Base-by-base conservation (phyloP, 1,140 invertebrate genomes). In the Drosophila bocqueti region DNA sequence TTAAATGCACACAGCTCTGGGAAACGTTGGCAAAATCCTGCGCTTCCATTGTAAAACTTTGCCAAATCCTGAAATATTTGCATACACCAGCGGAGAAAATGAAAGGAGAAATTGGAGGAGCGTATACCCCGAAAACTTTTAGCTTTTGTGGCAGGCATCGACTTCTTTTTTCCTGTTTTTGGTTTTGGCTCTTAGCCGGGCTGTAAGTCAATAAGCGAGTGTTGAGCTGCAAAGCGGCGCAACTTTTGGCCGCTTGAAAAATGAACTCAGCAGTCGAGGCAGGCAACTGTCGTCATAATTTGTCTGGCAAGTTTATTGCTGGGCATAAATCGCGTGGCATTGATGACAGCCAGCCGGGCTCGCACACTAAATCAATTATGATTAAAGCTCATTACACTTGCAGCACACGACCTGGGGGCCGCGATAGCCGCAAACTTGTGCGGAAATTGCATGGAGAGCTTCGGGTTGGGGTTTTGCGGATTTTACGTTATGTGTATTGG, bases 341-440 rank as follows among this genome's bases (percentile, higher is more conserved):
- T 78, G 84, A 84, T 81, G 84, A 87, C 80, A 83, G 62, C 18
- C 36, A 31, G 24, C 47, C 24, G 45, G 46, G 61, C 38, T 60
- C 65, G 72, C 72, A 73, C 68, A 73, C 82, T 90, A 90, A 90
- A 90, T 90, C 85, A 90, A 90, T 90, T 90, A 90, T 90, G 85
- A 85, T 90, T 90, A 90, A 90, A 90, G 85, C 85, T 90, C 85
- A 90, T 90, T 85, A 90, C 66, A 71, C 45, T 79, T 82, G 76
- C 85, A 85, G 46, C 75, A 79, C 64, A 60, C 47, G 65, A 50
- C 40, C 58, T 49, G 50, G 47, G 57, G 45, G 29, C 38, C 76
- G 67, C 67, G 69, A 55, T 46, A 60, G 69, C 81, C 77, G 71
- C 81, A 87, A 90, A 78, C 77, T 89, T 68, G 73, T 68, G 60